Evolutionary conservation across 2,888 invertebrate species (phyloP).

Genomic region (Falcaria lacertinaria): DNA sequence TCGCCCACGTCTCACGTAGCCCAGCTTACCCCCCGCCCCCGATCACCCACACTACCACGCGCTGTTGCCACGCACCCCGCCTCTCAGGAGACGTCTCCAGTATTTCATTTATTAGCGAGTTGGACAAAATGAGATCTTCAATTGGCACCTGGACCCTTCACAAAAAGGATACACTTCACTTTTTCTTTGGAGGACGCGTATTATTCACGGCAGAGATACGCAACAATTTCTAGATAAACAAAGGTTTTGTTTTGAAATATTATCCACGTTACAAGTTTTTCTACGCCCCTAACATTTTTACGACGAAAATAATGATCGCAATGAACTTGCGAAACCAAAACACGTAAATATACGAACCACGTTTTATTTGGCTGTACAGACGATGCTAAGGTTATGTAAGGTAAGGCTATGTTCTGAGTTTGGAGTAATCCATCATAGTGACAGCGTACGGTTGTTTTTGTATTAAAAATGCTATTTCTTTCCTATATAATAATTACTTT

Average conservation of each 20-base stretch:
- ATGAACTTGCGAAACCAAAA: conserved; percentile 16
- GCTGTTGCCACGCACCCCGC: conserved; percentile 58
- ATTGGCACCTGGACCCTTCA: conserved; percentile 10
- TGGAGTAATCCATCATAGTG: background rate
- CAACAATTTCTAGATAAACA: background rate
- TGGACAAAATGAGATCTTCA: conserved; percentile 35
- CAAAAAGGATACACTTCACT: background rate
- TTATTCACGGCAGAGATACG: background rate
- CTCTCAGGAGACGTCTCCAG: conserved; percentile 25
- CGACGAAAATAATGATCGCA: conserved; percentile 6
- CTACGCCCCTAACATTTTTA: background rate
- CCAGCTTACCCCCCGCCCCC: conserved; percentile 27
- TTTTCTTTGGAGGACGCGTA: background rate
- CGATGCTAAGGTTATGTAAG: background rate
- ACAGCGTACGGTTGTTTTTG: background rate
- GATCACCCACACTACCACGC: conserved; percentile 21
- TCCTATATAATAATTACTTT: no score
- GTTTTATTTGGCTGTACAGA: background rate
- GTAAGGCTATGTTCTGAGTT: no score
- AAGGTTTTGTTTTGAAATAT: conserved; percentile 13
- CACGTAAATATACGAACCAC: conserved; percentile 13
- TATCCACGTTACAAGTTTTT: background rate
- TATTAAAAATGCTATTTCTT: background rate
- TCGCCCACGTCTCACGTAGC: conserved; percentile 64
- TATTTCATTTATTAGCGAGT: conserved; percentile 38